Base-by-base conservation (phyloP, 2,888 invertebrate species). In the Catocala fraxini region DNA sequence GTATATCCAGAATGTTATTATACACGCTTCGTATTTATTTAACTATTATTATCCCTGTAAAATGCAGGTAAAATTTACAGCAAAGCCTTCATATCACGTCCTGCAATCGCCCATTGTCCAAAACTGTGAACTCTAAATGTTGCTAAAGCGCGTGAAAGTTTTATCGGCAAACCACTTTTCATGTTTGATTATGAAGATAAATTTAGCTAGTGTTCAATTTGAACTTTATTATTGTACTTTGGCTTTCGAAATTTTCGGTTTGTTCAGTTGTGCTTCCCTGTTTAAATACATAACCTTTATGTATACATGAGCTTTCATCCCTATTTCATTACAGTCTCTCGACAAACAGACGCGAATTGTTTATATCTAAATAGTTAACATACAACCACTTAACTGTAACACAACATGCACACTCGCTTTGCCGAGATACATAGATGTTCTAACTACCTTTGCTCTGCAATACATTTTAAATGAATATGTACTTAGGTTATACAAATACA, bases 121-220 rank as follows among this genome's bases (percentile, higher is more conserved):
- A 52, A 73, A 71, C 65, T 47, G 59, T 73, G 70, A 73, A 76
- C 76, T 65, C 69, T 68, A 60, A 54, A 71, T 73, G 63, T 71
- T 77, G 62, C 73, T 67, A 66, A 65, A 72, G 62, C 59, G 53
- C 47, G 63, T 64, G 51, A 35, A 72, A 74, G 66, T 71, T 71
- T 68, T 67, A 65, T 68, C 65, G 69, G 58, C 63, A 65, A 69
- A 71, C 70, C 73, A 70, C 70, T 71, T 58, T 67, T 68, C 68
- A 71, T 71, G 70, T 69, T 72, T 74, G 70, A 78, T 74, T 59
- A n/a, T n/a, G 64, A 63, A 61, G 68, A 68, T 70, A 71, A 39
- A 77, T 71, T 73, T 78, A 42, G 47, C 60, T 43, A 59, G 43
- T 59, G 53, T 63, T 58, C 51, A 58, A 71, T 75, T 63, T 71